A percentile compares a stretch with the other conserved stretches of the same genome.
These are phyloP conservation scores for Clarias fuscus DNA, from an alignment of 2,797 vertebrate species.

Conservation along the genomic window DNA sequence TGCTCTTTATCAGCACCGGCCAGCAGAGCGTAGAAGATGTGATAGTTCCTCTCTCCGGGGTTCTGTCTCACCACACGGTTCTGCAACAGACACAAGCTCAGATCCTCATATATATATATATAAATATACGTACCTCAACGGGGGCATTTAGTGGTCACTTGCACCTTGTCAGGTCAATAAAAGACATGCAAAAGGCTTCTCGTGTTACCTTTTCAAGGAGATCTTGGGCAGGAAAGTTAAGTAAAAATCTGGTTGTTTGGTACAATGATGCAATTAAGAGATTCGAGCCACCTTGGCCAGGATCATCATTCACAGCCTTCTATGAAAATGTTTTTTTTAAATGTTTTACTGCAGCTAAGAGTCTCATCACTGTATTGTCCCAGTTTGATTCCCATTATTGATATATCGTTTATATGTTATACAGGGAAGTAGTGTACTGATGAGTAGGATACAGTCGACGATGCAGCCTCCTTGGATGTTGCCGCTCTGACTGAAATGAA, in stretches of 20 bases:
- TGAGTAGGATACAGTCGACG: constrained; percentile 88
- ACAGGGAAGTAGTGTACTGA: too few species aligned
- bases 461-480: constrained; percentile 92
- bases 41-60: constrained; percentile 90
- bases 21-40: constrained; percentile 91
- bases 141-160: not conserved
- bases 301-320: too few species aligned
- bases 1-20: constrained; percentile 80
- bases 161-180: not conserved
- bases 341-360: too few species aligned
- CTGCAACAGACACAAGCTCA: constrained; percentile 67
- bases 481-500: constrained; percentile 89
- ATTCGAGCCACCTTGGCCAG: too few species aligned
- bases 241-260: constrained; percentile 50
- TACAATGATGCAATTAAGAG: not conserved
- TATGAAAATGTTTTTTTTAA: too few species aligned
- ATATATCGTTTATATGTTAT: not conserved
- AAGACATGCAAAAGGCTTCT: not conserved
- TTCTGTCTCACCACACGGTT: constrained; percentile 92
- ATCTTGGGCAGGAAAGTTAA: constrained; percentile 80
- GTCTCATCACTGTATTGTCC: too few species aligned
- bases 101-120: constrained; percentile 17
- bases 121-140: not conserved
- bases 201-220: constrained; percentile 88
- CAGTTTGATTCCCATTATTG: too few species aligned